Conservation (phyloP, 2,113 vertebrate species). For the Calyptommatus sinebrachiatus region DNA sequence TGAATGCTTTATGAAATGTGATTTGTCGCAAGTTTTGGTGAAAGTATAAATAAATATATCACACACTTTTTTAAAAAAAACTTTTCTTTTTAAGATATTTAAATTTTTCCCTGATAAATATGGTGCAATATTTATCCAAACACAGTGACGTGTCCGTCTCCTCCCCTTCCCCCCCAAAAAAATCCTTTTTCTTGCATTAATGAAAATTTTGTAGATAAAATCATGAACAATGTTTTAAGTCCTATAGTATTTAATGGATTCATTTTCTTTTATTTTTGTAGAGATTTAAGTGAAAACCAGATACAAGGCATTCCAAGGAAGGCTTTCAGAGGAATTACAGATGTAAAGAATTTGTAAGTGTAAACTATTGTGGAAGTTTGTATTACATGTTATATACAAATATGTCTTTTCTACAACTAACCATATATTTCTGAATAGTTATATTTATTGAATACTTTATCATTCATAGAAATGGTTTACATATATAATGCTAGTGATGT, state of each 20-base stretch:
- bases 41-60: not conserved
- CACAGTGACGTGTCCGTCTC: not conserved
- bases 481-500: too few species aligned
- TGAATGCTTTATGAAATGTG: not conserved
- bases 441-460: not conserved
- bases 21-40: not conserved
- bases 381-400: too few species aligned
- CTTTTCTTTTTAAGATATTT: not conserved
- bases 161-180: too few species aligned
- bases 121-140: not conserved
- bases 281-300: slow-evolving; percentile 98
- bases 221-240: not conserved
- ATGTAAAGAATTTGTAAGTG: slow-evolving; percentile 97
- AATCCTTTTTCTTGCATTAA: too few species aligned
- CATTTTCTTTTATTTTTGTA: slow-evolving; percentile 62
- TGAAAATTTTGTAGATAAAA: too few species aligned
- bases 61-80: too few species aligned
- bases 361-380: slow-evolving; percentile 38
- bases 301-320: slow-evolving; percentile 97
- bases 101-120: not conserved
- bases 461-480: not conserved
- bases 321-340: slow-evolving; percentile 93
- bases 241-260: not conserved
- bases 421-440: rapidly evolving
- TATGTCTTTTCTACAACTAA: too few species aligned